Evolutionary conservation across 1,140 invertebrate species (phyloP).

Genomic region (Micrasema longulum): DNA sequence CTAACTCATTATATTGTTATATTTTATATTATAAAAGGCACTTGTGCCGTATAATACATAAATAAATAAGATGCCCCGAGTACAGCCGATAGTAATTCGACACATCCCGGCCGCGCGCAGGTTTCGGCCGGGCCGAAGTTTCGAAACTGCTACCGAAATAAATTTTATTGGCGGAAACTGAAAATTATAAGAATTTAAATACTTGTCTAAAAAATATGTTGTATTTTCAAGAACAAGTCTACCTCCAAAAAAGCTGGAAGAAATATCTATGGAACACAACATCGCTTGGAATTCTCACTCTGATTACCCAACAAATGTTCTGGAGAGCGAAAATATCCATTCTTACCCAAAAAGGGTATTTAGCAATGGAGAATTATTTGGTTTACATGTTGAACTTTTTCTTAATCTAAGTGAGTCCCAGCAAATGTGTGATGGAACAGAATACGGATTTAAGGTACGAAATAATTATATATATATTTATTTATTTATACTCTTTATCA

Average conservation of each 20-base stretch:
- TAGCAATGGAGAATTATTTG: constrained; percentile 61
- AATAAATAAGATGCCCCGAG: too few species aligned
- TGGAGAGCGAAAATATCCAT: background rate
- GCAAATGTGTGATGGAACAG: constrained; percentile 61
- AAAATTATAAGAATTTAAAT: too few species aligned
- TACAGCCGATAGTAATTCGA: too few species aligned
- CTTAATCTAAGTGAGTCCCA: constrained; percentile 63
- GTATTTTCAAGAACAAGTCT: constrained; percentile 36
- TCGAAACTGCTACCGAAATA: too few species aligned
- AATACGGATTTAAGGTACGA: constrained; percentile 62
- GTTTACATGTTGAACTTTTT: constrained; percentile 60
- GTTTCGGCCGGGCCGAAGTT: too few species aligned
- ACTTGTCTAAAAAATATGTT: too few species aligned
- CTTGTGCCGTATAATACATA: too few species aligned
- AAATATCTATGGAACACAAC: background rate
- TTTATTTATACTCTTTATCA: too few species aligned
- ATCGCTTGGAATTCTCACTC: constrained; percentile 59
- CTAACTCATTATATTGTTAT: too few species aligned
- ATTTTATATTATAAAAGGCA: too few species aligned
- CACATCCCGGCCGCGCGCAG: too few species aligned
- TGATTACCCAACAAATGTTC: constrained; percentile 26
- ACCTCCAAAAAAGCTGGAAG: background rate
- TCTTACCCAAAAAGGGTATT: constrained; percentile 57
- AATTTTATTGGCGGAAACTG: too few species aligned
- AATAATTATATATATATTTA: constrained; percentile 2